These are phyloP conservation scores for Euphydryas editha DNA, from an alignment of 2,888 invertebrate genomes.

Conservation along the genomic window DNA sequence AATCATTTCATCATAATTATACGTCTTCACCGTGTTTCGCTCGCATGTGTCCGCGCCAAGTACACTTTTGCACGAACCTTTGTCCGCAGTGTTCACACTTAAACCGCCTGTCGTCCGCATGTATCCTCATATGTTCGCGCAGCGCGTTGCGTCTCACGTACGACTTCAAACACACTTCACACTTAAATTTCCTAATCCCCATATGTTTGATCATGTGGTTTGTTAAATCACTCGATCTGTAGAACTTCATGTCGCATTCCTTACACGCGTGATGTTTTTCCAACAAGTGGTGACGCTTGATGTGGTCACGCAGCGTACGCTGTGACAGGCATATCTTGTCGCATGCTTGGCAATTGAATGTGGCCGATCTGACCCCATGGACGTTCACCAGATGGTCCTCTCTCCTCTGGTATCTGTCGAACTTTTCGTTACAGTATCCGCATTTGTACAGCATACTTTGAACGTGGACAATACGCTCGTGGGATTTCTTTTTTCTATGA, in stretches of 20 bases:
- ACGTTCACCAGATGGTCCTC: slow-evolving; percentile 47
- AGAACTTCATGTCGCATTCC: slow-evolving; percentile 47
- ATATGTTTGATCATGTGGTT: slow-evolving; percentile 63
- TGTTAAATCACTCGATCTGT: slow-evolving; percentile 54
- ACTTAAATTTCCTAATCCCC: slow-evolving; percentile 51
- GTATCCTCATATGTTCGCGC: slow-evolving; percentile 59
- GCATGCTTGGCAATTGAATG: slow-evolving; percentile 47
- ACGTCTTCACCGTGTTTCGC: slow-evolving; percentile 24
- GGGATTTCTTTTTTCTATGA: slow-evolving; percentile 43
- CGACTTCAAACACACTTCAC: slow-evolving; percentile 57
- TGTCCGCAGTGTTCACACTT: slow-evolving; percentile 52
- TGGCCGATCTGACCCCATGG: slow-evolving; percentile 44
- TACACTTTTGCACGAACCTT: slow-evolving; percentile 57
- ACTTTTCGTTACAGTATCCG: slow-evolving; percentile 45
- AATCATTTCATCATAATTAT: not conserved
- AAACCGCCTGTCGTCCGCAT: slow-evolving; percentile 51
- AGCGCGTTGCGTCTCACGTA: slow-evolving; percentile 55
- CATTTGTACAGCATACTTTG: slow-evolving; percentile 50
- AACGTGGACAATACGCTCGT: slow-evolving; percentile 43
- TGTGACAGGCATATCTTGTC: slow-evolving; percentile 59
- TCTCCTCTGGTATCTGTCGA: slow-evolving; percentile 34
- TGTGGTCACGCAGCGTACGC: slow-evolving; percentile 50
- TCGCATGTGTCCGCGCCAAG: slow-evolving; percentile 45
- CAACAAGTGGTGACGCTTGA: slow-evolving; percentile 43
- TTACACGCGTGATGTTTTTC: slow-evolving; percentile 48